Conservation (phyloP, 1,140 invertebrate genomes). For the Trichonephila clavata region DNA sequence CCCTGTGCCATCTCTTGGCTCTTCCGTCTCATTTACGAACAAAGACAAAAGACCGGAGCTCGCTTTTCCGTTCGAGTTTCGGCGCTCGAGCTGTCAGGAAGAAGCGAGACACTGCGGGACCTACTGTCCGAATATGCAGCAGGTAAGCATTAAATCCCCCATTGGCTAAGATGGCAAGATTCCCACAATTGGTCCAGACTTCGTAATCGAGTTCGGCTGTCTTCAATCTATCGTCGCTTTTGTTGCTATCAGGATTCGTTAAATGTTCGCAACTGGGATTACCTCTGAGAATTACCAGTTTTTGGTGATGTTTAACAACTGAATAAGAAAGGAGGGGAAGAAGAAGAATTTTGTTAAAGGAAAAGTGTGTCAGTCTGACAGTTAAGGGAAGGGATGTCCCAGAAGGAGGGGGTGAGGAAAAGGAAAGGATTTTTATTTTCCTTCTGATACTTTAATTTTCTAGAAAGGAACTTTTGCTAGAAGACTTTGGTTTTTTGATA, state of each 20-base stretch:
- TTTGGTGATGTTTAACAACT: slow-evolving; percentile 12
- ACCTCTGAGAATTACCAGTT: background rate
- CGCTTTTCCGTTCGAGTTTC: slow-evolving; percentile 91
- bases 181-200: background rate
- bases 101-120: slow-evolving; percentile 87
- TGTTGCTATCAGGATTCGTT: background rate
- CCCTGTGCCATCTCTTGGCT: slow-evolving; percentile 98
- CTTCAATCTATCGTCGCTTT: background rate
- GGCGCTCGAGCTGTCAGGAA: slow-evolving; percentile 91
- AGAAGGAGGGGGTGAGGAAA: background rate
- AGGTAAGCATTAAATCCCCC: slow-evolving; percentile 40
- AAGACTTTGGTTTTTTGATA: background rate
- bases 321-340: background rate
- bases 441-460: background rate
- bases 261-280: background rate
- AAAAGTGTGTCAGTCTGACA: background rate
- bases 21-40: slow-evolving; percentile 94
- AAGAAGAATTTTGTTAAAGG: background rate
- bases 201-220: slow-evolving; percentile 6
- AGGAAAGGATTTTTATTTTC: background rate
- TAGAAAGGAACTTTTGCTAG: background rate
- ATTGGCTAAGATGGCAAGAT: background rate
- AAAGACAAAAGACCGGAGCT: slow-evolving; percentile 94
- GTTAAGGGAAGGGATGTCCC: background rate
- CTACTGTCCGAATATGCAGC: slow-evolving; percentile 89